Conservation (phyloP, 2,113 vertebrate species). For the Scalopus aquaticus region DNA sequence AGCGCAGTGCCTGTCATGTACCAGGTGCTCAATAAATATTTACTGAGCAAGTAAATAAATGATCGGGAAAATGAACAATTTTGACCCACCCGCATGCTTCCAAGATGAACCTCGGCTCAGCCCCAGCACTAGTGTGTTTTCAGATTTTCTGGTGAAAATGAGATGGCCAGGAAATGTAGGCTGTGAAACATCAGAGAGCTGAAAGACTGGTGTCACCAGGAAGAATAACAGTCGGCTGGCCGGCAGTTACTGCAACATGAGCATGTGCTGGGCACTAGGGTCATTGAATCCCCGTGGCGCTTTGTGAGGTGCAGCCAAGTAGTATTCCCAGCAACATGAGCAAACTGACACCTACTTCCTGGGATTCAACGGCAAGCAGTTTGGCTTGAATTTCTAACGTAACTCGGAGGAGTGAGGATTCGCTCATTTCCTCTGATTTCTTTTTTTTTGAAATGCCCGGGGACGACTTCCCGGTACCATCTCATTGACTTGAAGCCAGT, state of each 20-base stretch:
- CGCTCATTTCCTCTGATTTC: background rate
- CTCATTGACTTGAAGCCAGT: background rate
- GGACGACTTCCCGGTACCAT: background rate
- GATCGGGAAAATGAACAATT: background rate
- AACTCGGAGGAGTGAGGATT: background rate
- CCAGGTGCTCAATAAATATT: slow-evolving; percentile 35
- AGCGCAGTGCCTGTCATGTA: background rate
- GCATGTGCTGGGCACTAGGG: background rate
- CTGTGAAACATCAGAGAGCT: background rate
- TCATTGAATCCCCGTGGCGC: background rate
- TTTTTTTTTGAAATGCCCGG: background rate
- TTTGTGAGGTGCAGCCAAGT: background rate
- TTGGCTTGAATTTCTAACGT: background rate
- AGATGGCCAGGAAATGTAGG: slow-evolving; percentile 5
- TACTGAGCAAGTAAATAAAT: slow-evolving; percentile 20
- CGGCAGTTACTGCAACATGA: background rate
- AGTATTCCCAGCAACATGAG: background rate
- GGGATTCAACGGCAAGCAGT: slow-evolving; percentile 24
- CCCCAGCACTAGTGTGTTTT: background rate
- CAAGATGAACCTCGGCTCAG: background rate
- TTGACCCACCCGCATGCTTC: background rate
- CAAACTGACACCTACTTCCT: slow-evolving; percentile 12
- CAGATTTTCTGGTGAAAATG: slow-evolving; percentile 1
- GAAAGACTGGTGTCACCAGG: background rate
- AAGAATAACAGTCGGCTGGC: background rate